Evolutionary conservation across 2,797 vertebrate genomes (phyloP).

Genomic region (Aplochiton taeniatus): DNA sequence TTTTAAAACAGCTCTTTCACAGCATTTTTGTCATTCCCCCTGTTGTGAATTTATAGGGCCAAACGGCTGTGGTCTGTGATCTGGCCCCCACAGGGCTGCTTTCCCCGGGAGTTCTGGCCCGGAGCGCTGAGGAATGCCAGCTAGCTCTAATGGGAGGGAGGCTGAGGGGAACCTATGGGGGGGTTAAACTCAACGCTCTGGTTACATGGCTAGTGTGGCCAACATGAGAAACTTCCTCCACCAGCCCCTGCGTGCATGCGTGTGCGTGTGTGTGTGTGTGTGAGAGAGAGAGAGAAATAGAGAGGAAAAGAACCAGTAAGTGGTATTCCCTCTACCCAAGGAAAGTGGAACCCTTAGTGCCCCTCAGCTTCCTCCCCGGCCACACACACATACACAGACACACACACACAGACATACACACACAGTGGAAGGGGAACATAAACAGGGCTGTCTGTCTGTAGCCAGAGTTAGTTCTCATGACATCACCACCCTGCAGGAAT

Average conservation of each 20-base stretch:
- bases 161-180: no score
- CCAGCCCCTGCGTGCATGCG: constrained; percentile 41
- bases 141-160: no score
- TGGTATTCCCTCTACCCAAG: constrained; percentile 55
- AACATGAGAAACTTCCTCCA: constrained; percentile 76
- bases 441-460: constrained; percentile 81
- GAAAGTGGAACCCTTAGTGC: no score
- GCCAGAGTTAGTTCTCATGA: constrained; percentile 81
- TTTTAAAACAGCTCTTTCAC: no score
- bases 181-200: constrained; percentile 54
- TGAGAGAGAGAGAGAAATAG: constrained; percentile 25
- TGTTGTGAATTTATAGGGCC: no score
- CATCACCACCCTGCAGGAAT: constrained; percentile 84
- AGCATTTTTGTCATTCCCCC: no score
- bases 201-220: constrained; percentile 65
- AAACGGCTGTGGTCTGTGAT: no score
- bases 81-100: no score
- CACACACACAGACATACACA: neutral
- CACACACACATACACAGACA: constrained; percentile 7
- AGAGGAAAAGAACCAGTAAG: constrained; percentile 64
- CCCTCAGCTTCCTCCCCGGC: no score
- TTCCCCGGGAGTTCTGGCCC: no score
- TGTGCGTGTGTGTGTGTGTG: constrained; percentile 30
- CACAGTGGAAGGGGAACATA: constrained; percentile 68
- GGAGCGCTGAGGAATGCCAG: no score